Conservation (phyloP, 92 coral and sea anemone genomes). For the Hydrozoanthus gracilis region DNA sequence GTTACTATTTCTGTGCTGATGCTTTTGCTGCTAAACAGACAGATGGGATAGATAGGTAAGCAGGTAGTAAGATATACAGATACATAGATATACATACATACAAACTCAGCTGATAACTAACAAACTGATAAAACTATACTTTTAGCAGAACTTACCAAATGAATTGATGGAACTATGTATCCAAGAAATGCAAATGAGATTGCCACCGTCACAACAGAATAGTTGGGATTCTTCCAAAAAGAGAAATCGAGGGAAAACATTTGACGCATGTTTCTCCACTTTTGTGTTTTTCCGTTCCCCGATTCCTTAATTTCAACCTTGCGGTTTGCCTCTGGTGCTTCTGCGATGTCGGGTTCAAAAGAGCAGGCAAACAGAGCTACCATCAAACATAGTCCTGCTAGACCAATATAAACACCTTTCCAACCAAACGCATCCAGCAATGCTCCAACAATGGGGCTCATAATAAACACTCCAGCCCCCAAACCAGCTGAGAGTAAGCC, state of each 20-base stretch:
- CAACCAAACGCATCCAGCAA: conserved; percentile 59
- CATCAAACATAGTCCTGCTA: conserved; percentile 4
- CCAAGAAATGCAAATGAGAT: conserved; percentile 19
- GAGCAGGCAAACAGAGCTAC: conserved; percentile 7
- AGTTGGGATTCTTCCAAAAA: conserved; percentile 32
- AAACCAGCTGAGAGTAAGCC: conserved; percentile 67
- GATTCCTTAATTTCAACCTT: background rate
- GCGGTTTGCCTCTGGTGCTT: background rate
- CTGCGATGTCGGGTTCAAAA: conserved; percentile 8
- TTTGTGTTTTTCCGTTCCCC: background rate
- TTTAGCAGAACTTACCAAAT: conserved; percentile 48
- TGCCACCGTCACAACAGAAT: background rate
- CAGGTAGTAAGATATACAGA: no score
- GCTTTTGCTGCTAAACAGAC: no score
- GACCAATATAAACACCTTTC: conserved; percentile 56
- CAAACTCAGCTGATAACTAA: no score
- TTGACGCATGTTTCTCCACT: background rate
- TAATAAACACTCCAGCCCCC: conserved; percentile 65
- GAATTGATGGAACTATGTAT: conserved; percentile 42
- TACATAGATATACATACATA: no score
- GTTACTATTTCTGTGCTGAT: no score
- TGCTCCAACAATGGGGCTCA: conserved; percentile 63
- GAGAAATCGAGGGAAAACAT: conserved; percentile 40
- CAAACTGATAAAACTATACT: no score
- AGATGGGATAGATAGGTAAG: no score